phyloP scores from a whole-genome alignment of 2,888 invertebrate species.

The Drosophila histrio region DNA sequence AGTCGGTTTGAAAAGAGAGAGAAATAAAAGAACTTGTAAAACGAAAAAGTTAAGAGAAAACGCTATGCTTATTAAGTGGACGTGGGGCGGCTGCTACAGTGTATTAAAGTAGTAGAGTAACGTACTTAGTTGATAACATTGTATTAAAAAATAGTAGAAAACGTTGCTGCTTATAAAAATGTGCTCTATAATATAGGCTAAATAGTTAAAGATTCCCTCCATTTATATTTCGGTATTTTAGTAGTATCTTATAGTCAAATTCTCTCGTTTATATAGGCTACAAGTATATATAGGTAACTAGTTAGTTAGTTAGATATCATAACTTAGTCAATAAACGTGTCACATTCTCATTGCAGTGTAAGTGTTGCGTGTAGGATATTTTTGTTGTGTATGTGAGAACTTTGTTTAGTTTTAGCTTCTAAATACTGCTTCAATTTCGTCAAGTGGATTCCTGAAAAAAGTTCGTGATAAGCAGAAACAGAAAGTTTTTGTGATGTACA shows the following conservation, averaged over 20 bases:
- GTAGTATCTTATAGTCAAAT: slow-evolving; percentile 62
- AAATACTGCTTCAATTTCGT: slow-evolving; percentile 85
- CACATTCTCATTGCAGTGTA: slow-evolving; percentile 64
- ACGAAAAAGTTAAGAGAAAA: slow-evolving; percentile 41
- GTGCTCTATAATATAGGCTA: slow-evolving; percentile 33
- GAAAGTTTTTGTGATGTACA: slow-evolving; percentile 59
- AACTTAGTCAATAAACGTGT: slow-evolving; percentile 58
- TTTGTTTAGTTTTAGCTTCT: slow-evolving; percentile 81
- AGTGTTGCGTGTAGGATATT: slow-evolving; percentile 6
- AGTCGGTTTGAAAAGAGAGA: slow-evolving; percentile 12
- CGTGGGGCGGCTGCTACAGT: slow-evolving; percentile 19
- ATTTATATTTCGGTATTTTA: slow-evolving; percentile 6
- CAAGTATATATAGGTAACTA: slow-evolving; percentile 29
- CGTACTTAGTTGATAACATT: slow-evolving; percentile 27
- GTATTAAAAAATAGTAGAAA: slow-evolving; percentile 23
- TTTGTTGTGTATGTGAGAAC: slow-evolving; percentile 39
- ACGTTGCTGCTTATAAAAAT: slow-evolving; percentile 49
- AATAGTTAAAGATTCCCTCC: slow-evolving; percentile 15
- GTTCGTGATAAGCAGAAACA: slow-evolving; percentile 60
- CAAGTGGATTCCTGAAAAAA: slow-evolving; percentile 84
- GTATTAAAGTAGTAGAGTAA: slow-evolving; percentile 30
- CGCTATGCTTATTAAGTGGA: slow-evolving; percentile 50
- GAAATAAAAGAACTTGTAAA: slow-evolving; percentile 47
- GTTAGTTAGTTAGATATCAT: slow-evolving; percentile 43
- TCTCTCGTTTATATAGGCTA: slow-evolving; percentile 50